Evolutionary conservation across 2,888 invertebrate genomes (phyloP).

Genomic region (Platerodrilus igneus): DNA sequence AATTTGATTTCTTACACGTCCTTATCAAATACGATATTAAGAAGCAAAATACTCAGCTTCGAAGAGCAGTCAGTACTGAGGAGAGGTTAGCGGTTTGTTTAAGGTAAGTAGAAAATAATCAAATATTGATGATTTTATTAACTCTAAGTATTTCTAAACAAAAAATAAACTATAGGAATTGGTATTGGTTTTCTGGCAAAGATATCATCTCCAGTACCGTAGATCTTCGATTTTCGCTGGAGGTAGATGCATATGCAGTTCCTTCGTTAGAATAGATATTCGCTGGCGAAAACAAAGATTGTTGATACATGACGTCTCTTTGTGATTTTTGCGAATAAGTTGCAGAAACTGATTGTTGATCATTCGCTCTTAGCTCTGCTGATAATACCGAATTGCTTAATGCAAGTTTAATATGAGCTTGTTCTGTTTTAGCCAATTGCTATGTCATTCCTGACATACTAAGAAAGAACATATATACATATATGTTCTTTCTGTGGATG

Average conservation of each 20-base stretch:
- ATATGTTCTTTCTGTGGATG: too few species aligned
- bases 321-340: too few species aligned
- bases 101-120: slow-evolving; percentile 10
- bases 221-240: neutral
- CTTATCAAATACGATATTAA: slow-evolving; percentile 20
- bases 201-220: slow-evolving; percentile 1
- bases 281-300: neutral
- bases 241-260: slow-evolving; percentile 1
- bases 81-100: slow-evolving; percentile 11
- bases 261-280: slow-evolving; percentile 1
- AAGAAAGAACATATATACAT: neutral
- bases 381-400: neutral
- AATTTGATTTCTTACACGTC: slow-evolving; percentile 18
- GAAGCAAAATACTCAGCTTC: slow-evolving; percentile 20
- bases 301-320: too few species aligned
- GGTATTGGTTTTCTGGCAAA: neutral
- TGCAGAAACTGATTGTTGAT: neutral
- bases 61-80: slow-evolving; percentile 15
- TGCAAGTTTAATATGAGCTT: slow-evolving; percentile 1
- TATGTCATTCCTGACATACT: slow-evolving; percentile 6
- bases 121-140: too few species aligned
- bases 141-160: neutral
- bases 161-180: neutral
- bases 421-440: slow-evolving; percentile 1
- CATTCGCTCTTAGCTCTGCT: neutral